Evolutionary conservation across 2,888 invertebrate species (phyloP), one percentile per base, ranked within the genome.

Genomic region (Daptonema setosum): DNA sequence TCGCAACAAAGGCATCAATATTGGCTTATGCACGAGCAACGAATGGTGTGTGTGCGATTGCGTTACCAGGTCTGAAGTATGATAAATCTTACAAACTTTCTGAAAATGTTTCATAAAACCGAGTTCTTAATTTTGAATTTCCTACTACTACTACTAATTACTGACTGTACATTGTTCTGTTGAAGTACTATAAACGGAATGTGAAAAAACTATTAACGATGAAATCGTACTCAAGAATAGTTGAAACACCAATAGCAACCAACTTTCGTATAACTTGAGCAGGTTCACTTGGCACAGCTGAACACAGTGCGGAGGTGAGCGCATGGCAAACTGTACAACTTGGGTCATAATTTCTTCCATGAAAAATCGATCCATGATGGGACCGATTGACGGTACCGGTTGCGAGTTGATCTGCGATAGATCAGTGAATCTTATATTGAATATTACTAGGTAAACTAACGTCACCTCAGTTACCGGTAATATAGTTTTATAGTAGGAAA

Each of bases 21-120:
- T 83, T 1, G 88, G 83, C 71, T 87, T 87, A 60, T 91, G 87
- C 41, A 86, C 85, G 61, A 93, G 78, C 48, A 90, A 59, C 57
- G 65, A 67, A 59, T 68, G 67, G 54, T 64, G 66, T 3, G 63
- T 60, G 56, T 66, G 65, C 52, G 56, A 28, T 14, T 55, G 55
- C 24, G 50, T 50, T 22, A 55, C 48, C 50, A 55, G n/a, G 3
- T 24, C 54, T 53, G 53, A 14, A n/a, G n/a, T n/a, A n/a, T n/a
- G n/a, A n/a, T n/a, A n/a, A n/a, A n/a, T n/a, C n/a, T n/a, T n/a
- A n/a, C n/a, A n/a, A n/a, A n/a, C n/a, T n/a, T n/a, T n/a, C n/a
- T n/a, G n/a, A n/a, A n/a, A n/a, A n/a, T n/a, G n/a, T n/a, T n/a
- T n/a, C n/a, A n/a, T n/a, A n/a, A n/a, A n/a, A n/a, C n/a, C n/a